These are phyloP conservation scores for Seison nebaliae DNA, from an alignment of 1,140 invertebrate genomes.

Conservation along the genomic window DNA sequence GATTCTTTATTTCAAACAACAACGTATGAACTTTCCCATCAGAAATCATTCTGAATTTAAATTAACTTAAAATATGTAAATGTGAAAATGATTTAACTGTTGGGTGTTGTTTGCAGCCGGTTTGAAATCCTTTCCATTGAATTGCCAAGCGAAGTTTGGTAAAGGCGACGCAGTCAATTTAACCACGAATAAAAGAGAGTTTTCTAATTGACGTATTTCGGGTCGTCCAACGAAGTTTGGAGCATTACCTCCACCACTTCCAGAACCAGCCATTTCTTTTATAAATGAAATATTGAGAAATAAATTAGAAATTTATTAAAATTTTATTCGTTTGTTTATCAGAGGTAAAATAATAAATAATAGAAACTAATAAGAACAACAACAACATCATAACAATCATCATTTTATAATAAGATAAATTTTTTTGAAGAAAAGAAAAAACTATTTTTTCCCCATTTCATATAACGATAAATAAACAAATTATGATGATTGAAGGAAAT, in stretches of 20 bases:
- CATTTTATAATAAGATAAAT: too few species aligned
- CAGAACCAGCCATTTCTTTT: background rate
- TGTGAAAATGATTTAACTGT: too few species aligned
- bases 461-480: too few species aligned
- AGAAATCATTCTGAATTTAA: slow-evolving; percentile 2
- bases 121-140: slow-evolving; percentile 50
- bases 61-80: too few species aligned
- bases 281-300: background rate
- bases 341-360: too few species aligned
- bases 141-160: slow-evolving; percentile 71
- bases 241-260: background rate
- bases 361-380: too few species aligned
- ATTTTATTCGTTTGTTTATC: too few species aligned
- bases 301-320: background rate
- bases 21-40: slow-evolving; percentile 57
- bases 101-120: slow-evolving; percentile 27
- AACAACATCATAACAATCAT: too few species aligned
- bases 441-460: too few species aligned
- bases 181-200: slow-evolving; percentile 8
- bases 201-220: slow-evolving; percentile 7
- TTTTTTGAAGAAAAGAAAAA: too few species aligned
- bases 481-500: too few species aligned
- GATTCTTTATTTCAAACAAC: slow-evolving; percentile 64
- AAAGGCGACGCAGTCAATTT: slow-evolving; percentile 64
- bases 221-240: slow-evolving; percentile 10